These are phyloP conservation scores for Ibycter americanus DNA, from an alignment of 2,797 vertebrate species.

Conservation along the genomic window DNA sequence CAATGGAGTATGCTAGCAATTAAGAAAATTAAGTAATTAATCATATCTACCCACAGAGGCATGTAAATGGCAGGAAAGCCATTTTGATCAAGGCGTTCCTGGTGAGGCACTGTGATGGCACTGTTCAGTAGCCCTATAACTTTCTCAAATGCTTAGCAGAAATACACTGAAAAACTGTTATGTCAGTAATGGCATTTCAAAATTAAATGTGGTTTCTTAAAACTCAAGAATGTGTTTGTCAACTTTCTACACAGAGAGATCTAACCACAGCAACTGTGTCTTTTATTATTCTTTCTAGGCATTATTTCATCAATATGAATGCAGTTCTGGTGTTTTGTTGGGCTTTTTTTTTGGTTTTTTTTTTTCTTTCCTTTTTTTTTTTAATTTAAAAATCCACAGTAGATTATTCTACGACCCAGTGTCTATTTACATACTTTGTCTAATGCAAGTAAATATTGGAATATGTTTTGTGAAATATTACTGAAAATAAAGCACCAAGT, in stretches of 20 bases:
- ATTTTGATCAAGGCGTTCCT: not conserved
- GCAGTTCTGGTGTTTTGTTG: not conserved
- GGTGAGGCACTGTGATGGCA: not conserved
- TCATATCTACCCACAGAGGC: not conserved
- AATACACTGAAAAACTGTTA: conserved; percentile 31
- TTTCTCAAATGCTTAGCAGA: not conserved
- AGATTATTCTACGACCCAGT: conserved; percentile 24
- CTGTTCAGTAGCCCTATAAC: not conserved
- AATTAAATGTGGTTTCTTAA: conserved; percentile 66
- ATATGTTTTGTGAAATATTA: conserved; percentile 63
- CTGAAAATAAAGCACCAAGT: conserved; percentile 66
- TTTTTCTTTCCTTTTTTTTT: not conserved
- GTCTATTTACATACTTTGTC: conserved; percentile 79
- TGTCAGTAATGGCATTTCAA: conserved; percentile 26
- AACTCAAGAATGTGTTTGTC: conserved; percentile 55
- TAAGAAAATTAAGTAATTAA: not conserved
- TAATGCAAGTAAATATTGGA: conserved; percentile 79
- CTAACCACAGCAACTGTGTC: conserved; percentile 77
- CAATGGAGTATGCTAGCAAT: not conserved
- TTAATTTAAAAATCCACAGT: not conserved
- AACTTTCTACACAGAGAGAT: conserved; percentile 52
- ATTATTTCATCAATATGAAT: conserved; percentile 73
- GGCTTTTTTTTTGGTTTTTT: not conserved
- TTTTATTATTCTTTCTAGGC: conserved; percentile 80
- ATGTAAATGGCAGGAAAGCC: not conserved